Conservation (phyloP, 2,888 invertebrate species). For the Gastracanthus pulcherrimus region DNA sequence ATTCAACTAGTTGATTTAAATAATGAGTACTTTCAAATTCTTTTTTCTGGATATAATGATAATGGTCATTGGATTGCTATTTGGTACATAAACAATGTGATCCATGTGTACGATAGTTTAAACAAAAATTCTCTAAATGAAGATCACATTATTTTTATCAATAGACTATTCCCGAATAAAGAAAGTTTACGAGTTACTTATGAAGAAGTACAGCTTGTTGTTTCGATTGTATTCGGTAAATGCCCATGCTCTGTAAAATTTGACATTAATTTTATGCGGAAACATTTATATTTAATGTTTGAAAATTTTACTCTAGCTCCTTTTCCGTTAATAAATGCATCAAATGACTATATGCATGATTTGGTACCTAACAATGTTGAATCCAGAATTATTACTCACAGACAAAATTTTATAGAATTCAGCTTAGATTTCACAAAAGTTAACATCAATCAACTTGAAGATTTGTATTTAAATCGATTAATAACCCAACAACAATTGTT, state of each 20-base stretch:
- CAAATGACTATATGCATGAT: background rate
- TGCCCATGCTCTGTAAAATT: constrained; percentile 1
- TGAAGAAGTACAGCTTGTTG: constrained; percentile 24
- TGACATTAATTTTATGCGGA: background rate
- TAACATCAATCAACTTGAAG: background rate
- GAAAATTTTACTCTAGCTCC: background rate
- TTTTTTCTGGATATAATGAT: constrained; percentile 2
- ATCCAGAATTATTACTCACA: background rate
- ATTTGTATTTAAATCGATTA: background rate
- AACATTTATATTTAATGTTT: background rate
- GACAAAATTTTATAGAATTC: background rate
- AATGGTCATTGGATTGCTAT: too few species aligned
- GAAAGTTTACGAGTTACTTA: background rate
- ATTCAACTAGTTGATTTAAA: background rate
- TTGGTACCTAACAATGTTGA: background rate
- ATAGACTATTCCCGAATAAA: too few species aligned
- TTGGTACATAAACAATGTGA: background rate
- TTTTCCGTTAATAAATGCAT: background rate
- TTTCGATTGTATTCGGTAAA: background rate
- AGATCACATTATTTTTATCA: too few species aligned
- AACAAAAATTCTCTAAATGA: too few species aligned
- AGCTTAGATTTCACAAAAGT: background rate
- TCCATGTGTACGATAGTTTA: constrained; percentile 13
- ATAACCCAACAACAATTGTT: background rate
- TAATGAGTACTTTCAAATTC: too few species aligned